Percentiles rank a stretch among this genome's conserved stretches.
Evolutionary conservation across 2,888 invertebrate species (phyloP).

Genomic region (Fragum whitleyi): DNA sequence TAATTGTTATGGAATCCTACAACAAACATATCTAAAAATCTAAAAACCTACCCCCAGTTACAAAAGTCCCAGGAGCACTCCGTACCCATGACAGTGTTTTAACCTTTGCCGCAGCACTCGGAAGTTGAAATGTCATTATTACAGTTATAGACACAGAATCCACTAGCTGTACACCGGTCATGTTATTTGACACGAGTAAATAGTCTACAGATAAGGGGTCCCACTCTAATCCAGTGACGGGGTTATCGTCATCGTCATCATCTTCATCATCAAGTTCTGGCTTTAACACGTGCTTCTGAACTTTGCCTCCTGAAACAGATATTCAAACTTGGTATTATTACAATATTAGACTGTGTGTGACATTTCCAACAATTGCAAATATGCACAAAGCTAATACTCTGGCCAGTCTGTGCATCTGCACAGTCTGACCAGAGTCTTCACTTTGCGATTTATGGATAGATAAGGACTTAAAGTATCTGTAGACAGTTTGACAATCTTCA

Average conservation of each 20-base stretch:
- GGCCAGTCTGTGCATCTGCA: too few species aligned
- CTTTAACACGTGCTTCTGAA: conserved; percentile 72
- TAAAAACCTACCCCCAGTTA: conserved; percentile 85
- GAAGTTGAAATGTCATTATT: conserved; percentile 82
- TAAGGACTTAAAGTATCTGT: too few species aligned
- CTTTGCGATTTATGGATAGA: too few species aligned
- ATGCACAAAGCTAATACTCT: too few species aligned
- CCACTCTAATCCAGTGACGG: conserved; percentile 84
- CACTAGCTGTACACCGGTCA: conserved; percentile 82
- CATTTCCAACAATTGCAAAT: too few species aligned
- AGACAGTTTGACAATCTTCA: too few species aligned
- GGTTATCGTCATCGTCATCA: conserved; percentile 71
- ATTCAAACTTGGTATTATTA: too few species aligned
- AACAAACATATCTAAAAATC: too few species aligned
- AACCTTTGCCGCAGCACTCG: conserved; percentile 83
- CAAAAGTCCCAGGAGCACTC: conserved; percentile 85
- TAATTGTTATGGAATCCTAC: too few species aligned
- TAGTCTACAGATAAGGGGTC: conserved; percentile 85
- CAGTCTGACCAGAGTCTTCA: too few species aligned
- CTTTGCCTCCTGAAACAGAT: conserved; percentile 69
- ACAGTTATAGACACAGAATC: conserved; percentile 79
- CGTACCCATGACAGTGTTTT: conserved; percentile 85
- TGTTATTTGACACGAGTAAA: conserved; percentile 82
- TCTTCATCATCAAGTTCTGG: conserved; percentile 75
- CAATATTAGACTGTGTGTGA: too few species aligned